Conservation (phyloP, 2,888 invertebrate genomes). For the Brachypalpus laphriformis region DNA sequence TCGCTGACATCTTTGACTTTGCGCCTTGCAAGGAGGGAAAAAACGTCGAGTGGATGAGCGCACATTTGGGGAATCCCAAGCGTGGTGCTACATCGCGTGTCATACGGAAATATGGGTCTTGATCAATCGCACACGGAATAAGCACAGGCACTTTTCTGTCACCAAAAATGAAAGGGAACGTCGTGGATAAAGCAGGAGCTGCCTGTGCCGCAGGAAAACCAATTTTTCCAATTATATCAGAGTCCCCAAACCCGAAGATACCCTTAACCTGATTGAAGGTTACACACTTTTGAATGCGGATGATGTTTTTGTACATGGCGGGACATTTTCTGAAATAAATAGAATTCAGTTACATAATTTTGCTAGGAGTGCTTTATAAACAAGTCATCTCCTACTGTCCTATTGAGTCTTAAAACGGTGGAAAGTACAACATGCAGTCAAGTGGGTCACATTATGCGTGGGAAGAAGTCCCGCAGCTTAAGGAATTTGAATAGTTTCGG, state of each 20-base stretch:
- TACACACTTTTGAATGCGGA: constrained; percentile 95
- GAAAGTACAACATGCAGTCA: too few species aligned
- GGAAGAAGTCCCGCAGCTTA: too few species aligned
- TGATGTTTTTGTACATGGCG: constrained; percentile 96
- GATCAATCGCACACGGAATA: constrained; percentile 99
- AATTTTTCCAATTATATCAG: constrained; percentile 98
- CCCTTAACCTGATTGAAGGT: constrained; percentile 99
- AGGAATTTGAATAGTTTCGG: too few species aligned
- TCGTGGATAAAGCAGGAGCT: constrained; percentile 94
- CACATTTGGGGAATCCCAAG: constrained; percentile 93
- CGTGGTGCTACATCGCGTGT: constrained; percentile 98
- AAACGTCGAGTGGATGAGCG: constrained; percentile 93
- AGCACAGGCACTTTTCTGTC: constrained; percentile 87
- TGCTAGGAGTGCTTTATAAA: background rate
- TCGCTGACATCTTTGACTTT: constrained; percentile 99
- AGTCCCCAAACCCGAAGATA: constrained; percentile 98
- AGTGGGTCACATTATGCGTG: too few species aligned
- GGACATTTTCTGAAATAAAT: constrained; percentile 87
- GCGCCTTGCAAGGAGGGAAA: constrained; percentile 98
- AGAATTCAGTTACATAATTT: background rate
- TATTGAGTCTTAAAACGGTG: too few species aligned
- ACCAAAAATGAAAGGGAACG: constrained; percentile 95
- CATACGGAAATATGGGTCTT: constrained; percentile 99
- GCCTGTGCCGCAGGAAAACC: constrained; percentile 98
- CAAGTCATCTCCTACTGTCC: too few species aligned